Conservation (phyloP, 2,113 vertebrate genomes). For the Atlantisia rogersi region DNA sequence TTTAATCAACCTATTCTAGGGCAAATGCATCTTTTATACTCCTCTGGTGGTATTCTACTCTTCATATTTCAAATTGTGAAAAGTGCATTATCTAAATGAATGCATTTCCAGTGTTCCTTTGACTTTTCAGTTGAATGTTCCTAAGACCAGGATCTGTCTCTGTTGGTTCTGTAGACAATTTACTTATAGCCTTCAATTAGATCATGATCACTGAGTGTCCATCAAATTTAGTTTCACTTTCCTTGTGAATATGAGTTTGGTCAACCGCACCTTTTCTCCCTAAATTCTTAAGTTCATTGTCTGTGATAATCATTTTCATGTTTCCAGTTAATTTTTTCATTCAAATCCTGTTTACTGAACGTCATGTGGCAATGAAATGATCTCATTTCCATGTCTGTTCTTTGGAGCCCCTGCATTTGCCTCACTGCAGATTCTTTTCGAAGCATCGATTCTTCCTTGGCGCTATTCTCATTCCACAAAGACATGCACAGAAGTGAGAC, state of each 20-base stretch:
- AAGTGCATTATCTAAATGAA: not conserved
- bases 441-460: not conserved
- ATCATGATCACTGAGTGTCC: not conserved
- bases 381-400: not conserved
- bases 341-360: not conserved
- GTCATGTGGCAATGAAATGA: not conserved
- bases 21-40: not conserved
- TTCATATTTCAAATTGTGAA: not conserved
- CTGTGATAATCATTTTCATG: not conserved
- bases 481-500: not conserved
- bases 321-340: not conserved
- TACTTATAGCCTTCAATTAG: not conserved
- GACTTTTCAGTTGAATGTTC: not conserved
- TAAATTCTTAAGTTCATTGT: not conserved
- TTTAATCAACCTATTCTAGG: not conserved
- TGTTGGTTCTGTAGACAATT: not conserved
- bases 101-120: not conserved
- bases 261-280: not conserved
- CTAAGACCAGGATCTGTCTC: not conserved
- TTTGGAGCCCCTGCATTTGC: not conserved
- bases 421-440: rapidly evolving
- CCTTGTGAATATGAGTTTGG: not conserved
- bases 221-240: not conserved
- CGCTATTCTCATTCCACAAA: not conserved
- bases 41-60: not conserved